These are phyloP conservation scores for Miniopterus natalensis DNA, from an alignment of 2,113 vertebrate genomes.

Conservation along the genomic window DNA sequence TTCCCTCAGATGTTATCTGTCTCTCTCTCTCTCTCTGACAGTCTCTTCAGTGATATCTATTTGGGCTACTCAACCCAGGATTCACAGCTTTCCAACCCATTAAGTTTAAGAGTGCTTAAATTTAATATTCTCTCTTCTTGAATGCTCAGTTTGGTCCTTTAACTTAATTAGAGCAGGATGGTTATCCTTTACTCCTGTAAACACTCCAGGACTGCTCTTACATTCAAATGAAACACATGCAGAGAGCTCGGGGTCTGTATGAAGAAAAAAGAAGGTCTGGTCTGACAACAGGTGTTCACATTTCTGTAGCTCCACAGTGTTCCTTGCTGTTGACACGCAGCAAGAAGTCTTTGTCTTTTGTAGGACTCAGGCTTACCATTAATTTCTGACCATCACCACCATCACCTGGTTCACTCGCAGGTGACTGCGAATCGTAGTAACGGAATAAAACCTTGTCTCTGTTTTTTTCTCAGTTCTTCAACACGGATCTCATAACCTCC, in stretches of 20 bases:
- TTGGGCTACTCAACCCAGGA: not conserved
- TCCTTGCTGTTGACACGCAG: slow-evolving; percentile 67
- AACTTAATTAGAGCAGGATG: slow-evolving; percentile 62
- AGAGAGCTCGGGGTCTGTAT: not conserved
- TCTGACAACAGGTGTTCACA: slow-evolving; percentile 28
- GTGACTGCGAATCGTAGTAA: too few relatives aligned
- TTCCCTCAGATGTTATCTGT: not conserved
- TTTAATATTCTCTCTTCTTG: slow-evolving; percentile 25
- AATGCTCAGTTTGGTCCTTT: not conserved
- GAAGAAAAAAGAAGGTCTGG: slow-evolving; percentile 69
- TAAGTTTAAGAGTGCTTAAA: slow-evolving; percentile 71
- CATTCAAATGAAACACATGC: slow-evolving; percentile 77
- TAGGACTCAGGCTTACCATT: slow-evolving; percentile 76
- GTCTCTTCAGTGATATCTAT: not conserved
- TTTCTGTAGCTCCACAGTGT: slow-evolving; percentile 69
- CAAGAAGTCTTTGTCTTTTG: slow-evolving; percentile 51
- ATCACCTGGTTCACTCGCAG: slow-evolving; percentile 42
- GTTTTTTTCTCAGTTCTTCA: too few relatives aligned
- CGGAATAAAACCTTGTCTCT: too few relatives aligned
- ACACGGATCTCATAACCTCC: too few relatives aligned
- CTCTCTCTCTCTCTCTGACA: not conserved
- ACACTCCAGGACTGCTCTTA: slow-evolving; percentile 66
- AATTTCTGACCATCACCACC: slow-evolving; percentile 23
- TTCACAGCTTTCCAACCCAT: not conserved
- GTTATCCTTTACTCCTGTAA: slow-evolving; percentile 74